Conservation (phyloP, 2,113 vertebrate genomes). For the Proteles cristata region DNA sequence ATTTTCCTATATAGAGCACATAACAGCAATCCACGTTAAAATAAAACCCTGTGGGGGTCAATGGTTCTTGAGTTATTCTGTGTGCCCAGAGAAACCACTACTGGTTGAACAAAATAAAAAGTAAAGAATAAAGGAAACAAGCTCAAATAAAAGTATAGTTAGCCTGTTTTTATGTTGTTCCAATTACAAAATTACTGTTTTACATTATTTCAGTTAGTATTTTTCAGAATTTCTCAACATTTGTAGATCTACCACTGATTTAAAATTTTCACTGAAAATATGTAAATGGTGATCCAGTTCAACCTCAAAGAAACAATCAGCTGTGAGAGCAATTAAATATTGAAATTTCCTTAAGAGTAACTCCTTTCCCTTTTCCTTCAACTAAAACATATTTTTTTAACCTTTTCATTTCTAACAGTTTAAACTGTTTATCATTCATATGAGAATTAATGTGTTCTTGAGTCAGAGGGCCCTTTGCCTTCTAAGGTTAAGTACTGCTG, state of each 20-base stretch:
- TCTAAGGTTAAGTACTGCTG: not conserved
- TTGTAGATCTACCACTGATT: not conserved
- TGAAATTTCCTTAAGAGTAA: conserved; percentile 22
- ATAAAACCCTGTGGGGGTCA: not conserved
- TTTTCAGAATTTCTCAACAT: conserved; percentile 16
- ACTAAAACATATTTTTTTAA: conserved; percentile 18
- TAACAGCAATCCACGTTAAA: not conserved
- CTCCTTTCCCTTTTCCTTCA: not conserved
- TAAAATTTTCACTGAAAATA: not conserved
- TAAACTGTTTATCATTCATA: not conserved
- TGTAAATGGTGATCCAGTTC: not conserved
- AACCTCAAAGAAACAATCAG: conserved; percentile 22
- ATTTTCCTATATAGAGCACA: conserved; percentile 11
- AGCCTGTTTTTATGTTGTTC: not conserved
- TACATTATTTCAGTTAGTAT: not conserved
- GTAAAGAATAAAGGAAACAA: not conserved
- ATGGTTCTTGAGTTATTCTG: not conserved
- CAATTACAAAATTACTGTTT: not conserved
- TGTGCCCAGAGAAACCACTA: conserved; percentile 31
- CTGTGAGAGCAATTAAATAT: not conserved
- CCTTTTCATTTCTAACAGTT: conserved; percentile 36
- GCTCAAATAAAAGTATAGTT: not conserved
- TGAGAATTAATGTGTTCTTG: not conserved
- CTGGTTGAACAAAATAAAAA: not conserved
- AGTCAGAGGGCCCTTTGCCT: not conserved